phyloP scores from a whole-genome alignment of 37 sponge, comb jelly and placozoan species.

The Mnemiopsis leidyi region DNA sequence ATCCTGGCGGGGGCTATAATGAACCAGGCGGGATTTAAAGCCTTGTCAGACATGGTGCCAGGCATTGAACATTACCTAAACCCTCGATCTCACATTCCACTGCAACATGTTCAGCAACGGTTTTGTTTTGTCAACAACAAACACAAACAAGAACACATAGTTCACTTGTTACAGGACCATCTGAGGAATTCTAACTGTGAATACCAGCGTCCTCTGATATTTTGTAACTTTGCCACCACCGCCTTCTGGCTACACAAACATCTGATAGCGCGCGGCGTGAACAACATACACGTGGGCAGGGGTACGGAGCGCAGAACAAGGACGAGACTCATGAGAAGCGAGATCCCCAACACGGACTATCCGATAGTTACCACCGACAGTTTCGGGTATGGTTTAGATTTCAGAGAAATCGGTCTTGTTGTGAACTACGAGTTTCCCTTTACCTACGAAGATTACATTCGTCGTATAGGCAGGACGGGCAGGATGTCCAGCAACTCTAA shows the following conservation, averaged over 20 bases:
- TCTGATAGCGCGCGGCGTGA: neutral
- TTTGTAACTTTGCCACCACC: constrained; percentile 20
- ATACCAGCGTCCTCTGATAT: constrained; percentile 12
- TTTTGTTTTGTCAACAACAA: constrained; percentile 37
- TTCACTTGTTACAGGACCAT: neutral
- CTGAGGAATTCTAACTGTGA: neutral
- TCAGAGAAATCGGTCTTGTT: constrained; percentile 12
- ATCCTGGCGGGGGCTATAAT: constrained; percentile 2
- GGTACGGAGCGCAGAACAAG: neutral
- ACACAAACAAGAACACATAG: neutral
- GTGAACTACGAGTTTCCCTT: constrained; percentile 58
- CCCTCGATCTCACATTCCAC: neutral
- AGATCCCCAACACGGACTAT: neutral
- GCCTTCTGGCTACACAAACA: constrained; percentile 46
- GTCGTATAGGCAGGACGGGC: constrained; percentile 16
- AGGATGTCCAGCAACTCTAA: constrained; percentile 18
- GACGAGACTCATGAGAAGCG: neutral
- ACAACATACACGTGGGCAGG: neutral
- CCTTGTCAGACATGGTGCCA: neutral
- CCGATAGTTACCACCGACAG: constrained; percentile 4
- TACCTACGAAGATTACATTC: constrained; percentile 38
- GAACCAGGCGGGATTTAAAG: neutral
- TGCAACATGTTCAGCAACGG: neutral
- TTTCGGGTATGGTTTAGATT: neutral
- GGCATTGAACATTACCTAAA: neutral